Conservation (phyloP, 2,888 invertebrate genomes). For the Aphodius sticticus region DNA sequence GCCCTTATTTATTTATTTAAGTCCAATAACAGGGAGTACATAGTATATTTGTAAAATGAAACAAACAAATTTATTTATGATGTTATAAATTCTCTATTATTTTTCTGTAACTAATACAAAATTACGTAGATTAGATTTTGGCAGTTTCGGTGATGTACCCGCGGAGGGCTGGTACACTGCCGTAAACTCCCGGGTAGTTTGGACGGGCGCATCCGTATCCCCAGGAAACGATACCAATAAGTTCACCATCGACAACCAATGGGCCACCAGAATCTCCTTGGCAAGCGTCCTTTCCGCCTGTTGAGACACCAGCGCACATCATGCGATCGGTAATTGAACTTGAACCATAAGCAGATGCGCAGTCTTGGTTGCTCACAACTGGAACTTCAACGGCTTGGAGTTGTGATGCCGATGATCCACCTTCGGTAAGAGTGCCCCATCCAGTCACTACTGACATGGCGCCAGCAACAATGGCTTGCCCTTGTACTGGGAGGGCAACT, state of each 20-base stretch:
- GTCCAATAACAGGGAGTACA: no score
- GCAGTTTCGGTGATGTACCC: constrained; percentile 15
- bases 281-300: constrained; percentile 33
- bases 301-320: constrained; percentile 63
- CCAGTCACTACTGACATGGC: constrained; percentile 28
- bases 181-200: constrained; percentile 33
- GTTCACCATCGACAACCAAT: constrained; percentile 28
- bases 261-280: constrained; percentile 37
- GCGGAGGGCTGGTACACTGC: constrained; percentile 28
- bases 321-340: constrained; percentile 57
- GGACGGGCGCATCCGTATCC: constrained; percentile 37
- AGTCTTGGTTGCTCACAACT: constrained; percentile 38
- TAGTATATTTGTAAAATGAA: no score
- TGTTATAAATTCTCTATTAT: neutral
- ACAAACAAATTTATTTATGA: no score
- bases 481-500: constrained; percentile 26
- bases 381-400: constrained; percentile 42
- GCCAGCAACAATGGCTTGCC: constrained; percentile 23
- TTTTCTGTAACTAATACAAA: neutral
- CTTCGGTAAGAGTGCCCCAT: constrained; percentile 37
- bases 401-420: constrained; percentile 31
- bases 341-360: constrained; percentile 32
- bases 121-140: constrained; percentile 12
- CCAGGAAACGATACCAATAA: constrained; percentile 37
- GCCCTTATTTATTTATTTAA: no score